Percentiles rank a stretch among this genome's conserved stretches.
Evolutionary conservation across 2,797 vertebrate species (phyloP).

Genomic region (Smutsia temminckii): DNA sequence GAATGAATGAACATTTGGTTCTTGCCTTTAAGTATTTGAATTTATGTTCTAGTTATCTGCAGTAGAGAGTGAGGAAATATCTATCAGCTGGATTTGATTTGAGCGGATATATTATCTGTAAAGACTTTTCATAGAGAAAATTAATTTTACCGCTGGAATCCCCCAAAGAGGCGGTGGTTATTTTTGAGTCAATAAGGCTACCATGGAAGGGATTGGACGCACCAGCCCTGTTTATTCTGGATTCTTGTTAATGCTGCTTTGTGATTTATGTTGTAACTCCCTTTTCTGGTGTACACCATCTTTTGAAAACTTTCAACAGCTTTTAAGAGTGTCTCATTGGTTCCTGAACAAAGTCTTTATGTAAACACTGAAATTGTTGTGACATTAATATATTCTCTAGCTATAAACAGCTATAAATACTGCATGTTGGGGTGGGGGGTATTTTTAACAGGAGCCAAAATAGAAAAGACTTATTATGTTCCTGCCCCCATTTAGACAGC

Average conservation of each 20-base stretch:
- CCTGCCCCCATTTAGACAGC: neutral
- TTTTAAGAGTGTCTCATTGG: neutral
- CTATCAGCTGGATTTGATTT: neutral
- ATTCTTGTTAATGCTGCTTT: conserved; percentile 18
- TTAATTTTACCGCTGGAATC: neutral
- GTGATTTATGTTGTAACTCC: conserved; percentile 30
- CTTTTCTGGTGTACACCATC: neutral
- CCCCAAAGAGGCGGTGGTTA: neutral
- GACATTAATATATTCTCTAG: neutral
- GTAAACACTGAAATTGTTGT: neutral
- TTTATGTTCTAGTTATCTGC: neutral
- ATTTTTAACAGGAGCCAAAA: neutral
- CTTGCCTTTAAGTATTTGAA: neutral
- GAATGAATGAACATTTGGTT: neutral
- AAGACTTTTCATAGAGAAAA: conserved; percentile 2
- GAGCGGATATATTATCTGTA: neutral
- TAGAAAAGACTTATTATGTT: neutral
- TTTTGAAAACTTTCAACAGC: conserved; percentile 1
- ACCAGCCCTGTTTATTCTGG: neutral
- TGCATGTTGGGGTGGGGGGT: neutral
- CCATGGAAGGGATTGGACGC: neutral
- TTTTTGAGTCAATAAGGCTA: conserved; percentile 24
- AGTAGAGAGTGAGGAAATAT: neutral
- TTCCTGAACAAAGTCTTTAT: neutral
- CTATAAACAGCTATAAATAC: neutral